Evolutionary conservation across 2,888 invertebrate genomes (phyloP), one percentile per base, ranked within the genome.

Genomic region (Drosophila acutilabella): DNA sequence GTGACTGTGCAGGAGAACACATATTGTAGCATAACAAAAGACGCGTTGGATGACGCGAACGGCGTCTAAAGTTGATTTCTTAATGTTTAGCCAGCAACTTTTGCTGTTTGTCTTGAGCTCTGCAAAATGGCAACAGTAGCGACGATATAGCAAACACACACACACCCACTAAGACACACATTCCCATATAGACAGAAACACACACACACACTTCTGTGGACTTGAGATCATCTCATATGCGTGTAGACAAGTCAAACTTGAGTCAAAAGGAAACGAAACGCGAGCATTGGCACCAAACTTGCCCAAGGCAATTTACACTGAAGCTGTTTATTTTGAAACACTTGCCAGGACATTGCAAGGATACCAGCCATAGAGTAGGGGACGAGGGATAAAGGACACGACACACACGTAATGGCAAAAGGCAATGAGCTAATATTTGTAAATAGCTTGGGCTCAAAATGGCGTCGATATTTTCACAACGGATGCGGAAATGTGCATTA

Each of bases 31-130:
- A 64, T 64, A 81, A 88, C 88, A 83, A 89, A 82, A 88, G 89
- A 64, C 79, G 82, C 79, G 68, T 57, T 72, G 52, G 45, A 54
- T 62, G 59, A 64, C 75, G 69, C 70, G 58, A 47, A 42, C 47
- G 67, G 74, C 73, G 88, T 89, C 88, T 71, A 78, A 84, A 89
- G 90, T 89, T 85, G 90, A 89, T 89, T 89, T 86, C 89, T 89
- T 86, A 89, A 84, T 89, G 89, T 84, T 74, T 80, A 60, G 70
- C 78, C 67, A 78, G 78, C 70, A 74, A 80, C 76, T 75, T 75
- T 61, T 70, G 69, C 69, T 82, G 79, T 89, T 89, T 85, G 81
- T 84, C 71, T 83, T 83, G 64, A n/a, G 67, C 81, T 68, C 73
- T 74, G 68, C 72, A 82, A 78, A 89, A 86, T 77, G 82, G 84